Conservation (phyloP, 2,113 vertebrate genomes). For the Euleptes europaea region DNA sequence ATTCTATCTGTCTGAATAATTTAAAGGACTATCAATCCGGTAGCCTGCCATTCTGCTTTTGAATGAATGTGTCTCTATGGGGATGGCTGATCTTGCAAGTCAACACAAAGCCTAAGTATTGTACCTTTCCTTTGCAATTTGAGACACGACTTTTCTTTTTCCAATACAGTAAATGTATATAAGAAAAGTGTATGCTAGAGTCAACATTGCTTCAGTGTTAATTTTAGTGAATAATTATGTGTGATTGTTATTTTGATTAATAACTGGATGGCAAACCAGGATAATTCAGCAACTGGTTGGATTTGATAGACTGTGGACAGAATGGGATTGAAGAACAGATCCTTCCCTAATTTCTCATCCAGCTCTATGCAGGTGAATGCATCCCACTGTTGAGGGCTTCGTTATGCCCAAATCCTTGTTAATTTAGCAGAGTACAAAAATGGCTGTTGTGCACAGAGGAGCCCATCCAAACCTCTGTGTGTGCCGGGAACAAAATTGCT, state of each 20-base stretch:
- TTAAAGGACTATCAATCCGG: background rate
- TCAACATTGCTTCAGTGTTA: background rate
- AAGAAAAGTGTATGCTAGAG: background rate
- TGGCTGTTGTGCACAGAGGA: no score
- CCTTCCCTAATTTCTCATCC: no score
- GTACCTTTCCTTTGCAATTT: background rate
- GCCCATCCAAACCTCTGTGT: no score
- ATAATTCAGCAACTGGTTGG: background rate
- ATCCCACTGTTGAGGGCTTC: no score
- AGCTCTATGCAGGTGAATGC: no score
- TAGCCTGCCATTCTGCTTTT: background rate
- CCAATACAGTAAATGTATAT: background rate
- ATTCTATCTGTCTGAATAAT: slow-evolving; percentile 17
- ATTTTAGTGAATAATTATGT: background rate
- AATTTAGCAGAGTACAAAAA: no score
- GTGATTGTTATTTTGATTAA: background rate
- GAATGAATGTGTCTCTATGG: fast-evolving
- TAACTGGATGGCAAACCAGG: background rate
- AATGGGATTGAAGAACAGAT: no score
- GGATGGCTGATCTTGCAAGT: background rate
- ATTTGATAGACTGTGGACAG: no score
- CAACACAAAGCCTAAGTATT: background rate
- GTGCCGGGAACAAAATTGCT: no score
- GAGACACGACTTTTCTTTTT: background rate
- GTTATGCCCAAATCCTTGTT: no score